These are phyloP conservation scores for Alosa sapidissima DNA, from an alignment of 2,797 vertebrate genomes.

Conservation along the genomic window DNA sequence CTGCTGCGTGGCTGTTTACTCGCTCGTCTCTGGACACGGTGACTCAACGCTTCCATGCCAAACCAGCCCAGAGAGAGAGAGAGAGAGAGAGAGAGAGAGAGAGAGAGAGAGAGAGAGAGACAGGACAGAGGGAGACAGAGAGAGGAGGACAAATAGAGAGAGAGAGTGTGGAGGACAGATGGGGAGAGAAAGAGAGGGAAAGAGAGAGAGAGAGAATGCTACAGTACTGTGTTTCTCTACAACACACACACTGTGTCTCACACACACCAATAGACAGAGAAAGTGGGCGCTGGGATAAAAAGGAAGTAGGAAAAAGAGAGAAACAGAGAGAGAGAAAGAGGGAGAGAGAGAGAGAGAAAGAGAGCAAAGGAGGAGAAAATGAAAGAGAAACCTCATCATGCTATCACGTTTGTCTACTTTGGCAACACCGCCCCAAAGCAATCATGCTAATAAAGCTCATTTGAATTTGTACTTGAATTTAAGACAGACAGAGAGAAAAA, in stretches of 20 bases:
- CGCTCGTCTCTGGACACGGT: constrained; percentile 31
- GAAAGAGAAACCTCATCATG: background rate
- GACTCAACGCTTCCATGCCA: constrained; percentile 48
- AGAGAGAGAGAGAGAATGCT: background rate
- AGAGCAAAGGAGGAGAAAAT: background rate
- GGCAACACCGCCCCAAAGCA: background rate
- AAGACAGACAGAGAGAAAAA: background rate
- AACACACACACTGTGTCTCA: no score
- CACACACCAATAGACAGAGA: background rate
- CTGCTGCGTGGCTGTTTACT: constrained; percentile 35
- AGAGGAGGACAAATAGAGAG: background rate
- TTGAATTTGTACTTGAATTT: background rate
- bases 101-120: background rate
- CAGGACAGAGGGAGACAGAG: background rate
- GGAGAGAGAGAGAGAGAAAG: background rate
- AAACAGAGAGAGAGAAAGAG: background rate
- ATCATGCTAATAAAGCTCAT: constrained; percentile 4
- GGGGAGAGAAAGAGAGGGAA: background rate
- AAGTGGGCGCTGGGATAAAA: background rate
- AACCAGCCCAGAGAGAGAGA: background rate
- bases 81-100: background rate
- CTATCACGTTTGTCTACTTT: constrained; percentile 8
- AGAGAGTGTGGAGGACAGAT: background rate
- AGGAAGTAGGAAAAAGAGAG: background rate
- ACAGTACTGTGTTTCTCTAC: background rate